A percentile compares a stretch with the other conserved stretches of the same genome.
phyloP scores from a whole-genome alignment of 2,888 invertebrate genomes.

The Himalopsyche japonica region DNA sequence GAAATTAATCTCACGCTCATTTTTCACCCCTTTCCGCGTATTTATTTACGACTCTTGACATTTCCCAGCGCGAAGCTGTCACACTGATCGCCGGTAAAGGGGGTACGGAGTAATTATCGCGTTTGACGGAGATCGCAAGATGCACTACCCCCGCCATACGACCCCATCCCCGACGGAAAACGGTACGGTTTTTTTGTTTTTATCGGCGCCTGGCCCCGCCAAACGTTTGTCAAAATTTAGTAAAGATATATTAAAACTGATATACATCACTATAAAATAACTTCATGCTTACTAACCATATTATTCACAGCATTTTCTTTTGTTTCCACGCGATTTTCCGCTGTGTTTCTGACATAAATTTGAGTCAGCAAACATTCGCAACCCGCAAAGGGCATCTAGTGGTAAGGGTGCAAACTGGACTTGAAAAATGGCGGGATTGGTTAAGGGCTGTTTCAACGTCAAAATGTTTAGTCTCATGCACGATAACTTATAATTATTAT shows the following conservation, averaged over 20 bases:
- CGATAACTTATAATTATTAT: background rate
- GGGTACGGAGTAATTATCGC: slow-evolving; percentile 25
- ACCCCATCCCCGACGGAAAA: slow-evolving; percentile 55
- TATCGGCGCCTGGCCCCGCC: slow-evolving; percentile 47
- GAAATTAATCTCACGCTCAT: slow-evolving; percentile 10
- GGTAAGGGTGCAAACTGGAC: slow-evolving; percentile 20
- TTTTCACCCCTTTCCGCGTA: slow-evolving; percentile 1
- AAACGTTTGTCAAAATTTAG: background rate
- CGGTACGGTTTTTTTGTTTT: slow-evolving; percentile 58
- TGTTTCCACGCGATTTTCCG: slow-evolving; percentile 33
- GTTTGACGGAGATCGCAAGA: slow-evolving; percentile 51
- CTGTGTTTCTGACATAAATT: slow-evolving; percentile 36
- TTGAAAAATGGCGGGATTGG: slow-evolving; percentile 26
- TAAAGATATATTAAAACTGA: background rate
- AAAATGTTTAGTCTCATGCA: background rate
- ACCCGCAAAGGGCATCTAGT: slow-evolving; percentile 26
- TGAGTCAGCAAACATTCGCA: slow-evolving; percentile 32
- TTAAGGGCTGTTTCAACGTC: background rate
- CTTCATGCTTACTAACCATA: slow-evolving; percentile 17
- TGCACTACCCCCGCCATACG: slow-evolving; percentile 60
- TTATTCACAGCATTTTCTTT: slow-evolving; percentile 35
- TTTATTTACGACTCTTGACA: background rate
- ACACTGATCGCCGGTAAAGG: slow-evolving; percentile 41
- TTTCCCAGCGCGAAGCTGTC: slow-evolving; percentile 14
- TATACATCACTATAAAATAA: background rate